Evolutionary conservation across 2,888 invertebrate species (phyloP), one percentile per base, ranked within the genome.

Genomic region (Leptinotarsa rubiginosa): DNA sequence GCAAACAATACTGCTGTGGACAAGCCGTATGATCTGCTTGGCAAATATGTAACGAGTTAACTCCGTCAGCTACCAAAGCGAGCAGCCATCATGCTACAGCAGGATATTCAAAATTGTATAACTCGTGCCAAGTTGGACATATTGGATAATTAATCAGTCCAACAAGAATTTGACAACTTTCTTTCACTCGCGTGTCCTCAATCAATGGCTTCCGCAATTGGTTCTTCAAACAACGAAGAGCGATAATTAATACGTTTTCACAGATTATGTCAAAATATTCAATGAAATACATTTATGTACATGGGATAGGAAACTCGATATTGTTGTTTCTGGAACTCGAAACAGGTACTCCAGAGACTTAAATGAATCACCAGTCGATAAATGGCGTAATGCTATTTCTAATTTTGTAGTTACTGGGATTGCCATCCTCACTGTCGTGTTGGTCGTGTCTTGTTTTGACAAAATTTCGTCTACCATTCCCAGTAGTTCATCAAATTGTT

Each of bases 41-140:
- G 72, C 5, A 15, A 59, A n/a, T 66, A 47, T 67, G 47, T 67
- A 56, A 67, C 72, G 62, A 20, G 20, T 66, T 47, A 52, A 18
- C 20, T 18, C 2, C 20, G 18, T 52, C 52, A 52, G 52, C 52
- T 50, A 50, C 49, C 54, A 54, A 68, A 68, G 68, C 52, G 54
- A 68, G 22, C 31, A 50, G 0, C 49, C 49, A 50, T 50, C 15
- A 25, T 49, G 15, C 49, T 18, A 18, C 18, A 18, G 52, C 52
- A 69, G 59, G 56, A 69, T 69, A 69, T 69, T 56, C 16, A 69
- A 69, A 69, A 69, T 69, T 31, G 31, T 56, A 54, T 59, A 54
- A 69, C 56, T 69, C 69, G 13, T 69, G 69, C 47, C 59, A 56
- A 56, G 69, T 69, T 69, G 59, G 66, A 47, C 66, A 66, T 66